Conservation (phyloP, 2,113 vertebrate species). For the Marcusenius ussheri region DNA sequence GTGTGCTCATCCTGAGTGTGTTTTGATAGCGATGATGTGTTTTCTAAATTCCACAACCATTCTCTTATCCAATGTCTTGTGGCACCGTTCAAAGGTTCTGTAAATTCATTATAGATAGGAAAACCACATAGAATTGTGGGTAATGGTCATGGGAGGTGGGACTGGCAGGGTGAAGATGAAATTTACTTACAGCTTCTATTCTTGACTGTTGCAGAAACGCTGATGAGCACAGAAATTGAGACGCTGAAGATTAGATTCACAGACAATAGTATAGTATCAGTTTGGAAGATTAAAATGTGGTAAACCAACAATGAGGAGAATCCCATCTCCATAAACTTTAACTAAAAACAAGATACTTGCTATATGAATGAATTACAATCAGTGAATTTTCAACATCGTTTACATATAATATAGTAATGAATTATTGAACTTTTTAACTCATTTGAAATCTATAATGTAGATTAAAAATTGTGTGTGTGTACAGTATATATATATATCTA, state of each 20-base stretch:
- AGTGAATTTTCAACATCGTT: background rate
- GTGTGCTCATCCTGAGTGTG: background rate
- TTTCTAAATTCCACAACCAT: background rate
- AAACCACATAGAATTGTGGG: slow-evolving; percentile 10
- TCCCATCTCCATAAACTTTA: background rate
- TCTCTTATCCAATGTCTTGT: background rate
- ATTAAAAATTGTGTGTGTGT: background rate
- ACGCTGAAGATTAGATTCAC: background rate
- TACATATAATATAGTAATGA: background rate
- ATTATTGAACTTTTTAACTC: background rate
- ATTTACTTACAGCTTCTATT: background rate
- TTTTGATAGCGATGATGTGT: background rate
- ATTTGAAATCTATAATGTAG: background rate
- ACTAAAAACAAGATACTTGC: background rate
- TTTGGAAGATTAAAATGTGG: background rate
- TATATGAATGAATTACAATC: background rate
- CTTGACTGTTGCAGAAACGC: background rate
- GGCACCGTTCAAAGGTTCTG: slow-evolving; percentile 1
- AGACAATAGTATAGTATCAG: background rate
- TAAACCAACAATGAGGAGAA: background rate
- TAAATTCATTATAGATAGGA: background rate
- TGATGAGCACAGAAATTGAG: background rate
- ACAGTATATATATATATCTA: too few species aligned
- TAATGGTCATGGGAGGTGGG: background rate
- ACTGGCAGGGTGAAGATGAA: background rate